These are phyloP conservation scores for Maniola hyperantus DNA, from an alignment of 2,888 invertebrate genomes.

Conservation along the genomic window DNA sequence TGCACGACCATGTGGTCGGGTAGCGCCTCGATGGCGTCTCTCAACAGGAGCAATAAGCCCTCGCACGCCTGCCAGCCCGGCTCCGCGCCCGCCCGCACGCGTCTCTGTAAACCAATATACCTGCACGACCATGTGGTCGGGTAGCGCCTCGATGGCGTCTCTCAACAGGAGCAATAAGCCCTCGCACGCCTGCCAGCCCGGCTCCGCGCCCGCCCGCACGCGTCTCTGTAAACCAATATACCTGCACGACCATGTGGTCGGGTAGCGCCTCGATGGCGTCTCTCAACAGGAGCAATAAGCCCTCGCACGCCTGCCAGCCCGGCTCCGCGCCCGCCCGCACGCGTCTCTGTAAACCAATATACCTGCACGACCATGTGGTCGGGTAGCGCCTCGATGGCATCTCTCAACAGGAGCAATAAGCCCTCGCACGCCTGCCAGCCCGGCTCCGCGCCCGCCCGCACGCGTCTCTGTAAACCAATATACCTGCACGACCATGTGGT, in stretches of 20 bases:
- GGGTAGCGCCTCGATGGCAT: constrained; percentile 86
- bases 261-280: constrained; percentile 87
- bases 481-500: constrained; percentile 79
- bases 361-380: constrained; percentile 82
- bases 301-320: constrained; percentile 83
- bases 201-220: constrained; percentile 69
- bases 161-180: constrained; percentile 86
- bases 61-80: constrained; percentile 82
- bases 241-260: constrained; percentile 81
- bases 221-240: constrained; percentile 43
- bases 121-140: constrained; percentile 83
- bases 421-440: constrained; percentile 84
- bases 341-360: constrained; percentile 32
- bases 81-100: constrained; percentile 69
- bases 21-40: constrained; percentile 85
- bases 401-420: constrained; percentile 85
- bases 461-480: constrained; percentile 39
- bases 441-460: constrained; percentile 72
- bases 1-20: constrained; percentile 84
- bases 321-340: constrained; percentile 72
- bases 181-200: constrained; percentile 82
- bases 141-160: constrained; percentile 85
- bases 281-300: constrained; percentile 85
- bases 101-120: constrained; percentile 44
- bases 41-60: constrained; percentile 85